These are phyloP conservation scores for Gracilinanus agilis DNA, from an alignment of 2,113 vertebrate species.

Conservation along the genomic window DNA sequence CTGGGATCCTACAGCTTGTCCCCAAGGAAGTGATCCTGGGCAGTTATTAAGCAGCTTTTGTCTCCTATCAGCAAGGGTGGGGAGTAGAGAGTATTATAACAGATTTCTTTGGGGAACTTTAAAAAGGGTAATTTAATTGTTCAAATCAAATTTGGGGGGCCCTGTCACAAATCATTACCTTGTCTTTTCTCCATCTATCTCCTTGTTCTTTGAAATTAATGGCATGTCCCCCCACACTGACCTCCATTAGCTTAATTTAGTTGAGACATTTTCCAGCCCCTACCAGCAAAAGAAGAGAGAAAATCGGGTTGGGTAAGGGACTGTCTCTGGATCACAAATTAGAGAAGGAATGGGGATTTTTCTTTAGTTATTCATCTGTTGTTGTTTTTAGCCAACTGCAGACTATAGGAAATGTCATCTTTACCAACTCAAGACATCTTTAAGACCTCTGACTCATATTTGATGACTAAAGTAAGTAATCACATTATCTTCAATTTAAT, in stretches of 20 bases:
- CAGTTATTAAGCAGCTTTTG: conserved; percentile 81
- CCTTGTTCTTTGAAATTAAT: conserved; percentile 83
- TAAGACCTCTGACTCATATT: conserved; percentile 41
- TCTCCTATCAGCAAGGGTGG: conserved; percentile 76
- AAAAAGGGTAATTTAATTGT: conserved; percentile 87
- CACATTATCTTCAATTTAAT: conserved; percentile 32
- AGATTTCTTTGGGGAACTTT: conserved; percentile 87
- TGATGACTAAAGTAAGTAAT: conserved; percentile 30
- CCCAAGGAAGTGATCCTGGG: conserved; percentile 77
- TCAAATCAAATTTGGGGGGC: conserved; percentile 87
- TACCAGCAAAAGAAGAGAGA: conserved; percentile 73
- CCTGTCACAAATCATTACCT: conserved; percentile 89
- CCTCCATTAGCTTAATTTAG: conserved; percentile 82
- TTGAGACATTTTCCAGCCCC: conserved; percentile 82
- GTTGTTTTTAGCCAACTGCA: conserved; percentile 40
- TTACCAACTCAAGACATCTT: conserved; percentile 23
- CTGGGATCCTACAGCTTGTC: conserved; percentile 77
- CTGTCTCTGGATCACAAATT: conserved; percentile 73
- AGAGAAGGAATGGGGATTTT: conserved; percentile 64
- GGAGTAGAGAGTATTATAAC: conserved; percentile 82
- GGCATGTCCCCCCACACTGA: conserved; percentile 78
- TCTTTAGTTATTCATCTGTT: conserved; percentile 41
- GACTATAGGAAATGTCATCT: neutral
- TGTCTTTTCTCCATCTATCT: conserved; percentile 86
- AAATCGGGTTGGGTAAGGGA: conserved; percentile 77